These are phyloP conservation scores for Euspilapteryx auroguttella DNA, from an alignment of 2,888 invertebrate species.

Conservation along the genomic window DNA sequence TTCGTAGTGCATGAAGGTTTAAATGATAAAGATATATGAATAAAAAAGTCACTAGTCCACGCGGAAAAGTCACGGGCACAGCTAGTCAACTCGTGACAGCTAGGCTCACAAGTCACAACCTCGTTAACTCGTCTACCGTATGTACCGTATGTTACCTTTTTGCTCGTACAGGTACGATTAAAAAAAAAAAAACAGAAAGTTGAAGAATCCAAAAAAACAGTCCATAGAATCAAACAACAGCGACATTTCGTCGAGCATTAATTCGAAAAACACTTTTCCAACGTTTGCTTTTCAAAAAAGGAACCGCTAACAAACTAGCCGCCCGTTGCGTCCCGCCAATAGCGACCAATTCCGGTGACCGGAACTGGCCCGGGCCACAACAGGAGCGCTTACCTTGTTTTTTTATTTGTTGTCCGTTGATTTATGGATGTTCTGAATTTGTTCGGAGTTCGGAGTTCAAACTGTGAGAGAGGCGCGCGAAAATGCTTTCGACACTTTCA, in stretches of 20 bases:
- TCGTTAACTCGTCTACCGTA: no score
- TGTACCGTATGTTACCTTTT: no score
- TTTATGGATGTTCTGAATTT: slow-evolving; percentile 57
- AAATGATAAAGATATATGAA: no score
- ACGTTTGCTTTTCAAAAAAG: slow-evolving; percentile 39
- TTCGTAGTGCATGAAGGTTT: no score
- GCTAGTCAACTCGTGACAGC: no score
- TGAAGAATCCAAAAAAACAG: no score
- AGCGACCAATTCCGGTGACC: slow-evolving; percentile 39
- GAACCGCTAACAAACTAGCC: slow-evolving; percentile 30
- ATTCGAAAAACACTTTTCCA: slow-evolving; percentile 17
- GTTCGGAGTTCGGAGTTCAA: slow-evolving; percentile 19
- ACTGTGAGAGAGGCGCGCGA: slow-evolving; percentile 22
- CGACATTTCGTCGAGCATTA: not conserved
- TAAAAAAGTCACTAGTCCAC: no score
- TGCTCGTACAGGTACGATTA: no score
- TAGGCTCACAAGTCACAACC: no score
- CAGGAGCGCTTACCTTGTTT: slow-evolving; percentile 59
- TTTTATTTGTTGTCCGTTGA: slow-evolving; percentile 52
- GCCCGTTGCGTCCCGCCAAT: slow-evolving; percentile 46
- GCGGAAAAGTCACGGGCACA: no score
- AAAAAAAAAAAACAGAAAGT: no score
- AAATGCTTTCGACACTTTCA: slow-evolving; percentile 37
- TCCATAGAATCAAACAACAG: no score
- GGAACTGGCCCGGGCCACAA: slow-evolving; percentile 48